Base-by-base conservation (phyloP, 2,113 vertebrate species). In the Meles meles region DNA sequence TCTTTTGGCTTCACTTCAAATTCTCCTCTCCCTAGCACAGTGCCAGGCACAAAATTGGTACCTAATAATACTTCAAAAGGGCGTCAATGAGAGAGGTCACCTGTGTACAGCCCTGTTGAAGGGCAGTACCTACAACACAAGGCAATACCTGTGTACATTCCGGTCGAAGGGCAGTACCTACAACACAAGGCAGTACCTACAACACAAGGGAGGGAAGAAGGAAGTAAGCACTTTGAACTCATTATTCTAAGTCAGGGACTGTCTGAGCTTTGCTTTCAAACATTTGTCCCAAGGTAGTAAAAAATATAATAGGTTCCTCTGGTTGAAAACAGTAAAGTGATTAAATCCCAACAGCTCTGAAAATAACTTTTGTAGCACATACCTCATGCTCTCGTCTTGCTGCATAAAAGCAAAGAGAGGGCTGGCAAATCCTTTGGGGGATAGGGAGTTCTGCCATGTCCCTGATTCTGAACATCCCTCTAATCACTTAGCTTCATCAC, bases 351-450 rank as follows among this genome's bases (percentile, higher is more conserved):
- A 96, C 92, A 97, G 92, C 92, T 95, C 96, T 80, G 87, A 89
- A 98, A 97, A 97, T 97, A 97, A 94, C 92, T 95, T 94, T 87
- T 69, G 69, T 47, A 89, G 77, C 90, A 95, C 93, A 92, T 96
- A 95, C 55, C 88, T 98, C 97, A 93, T 74, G 67, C 74, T 95
- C 82, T 92, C 67, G 80, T 92, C 96, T 97, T 94, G 79, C 34
- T 89, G 83, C 27, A 6, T 92, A 69, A 94, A 95, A 96, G 91
- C 85, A 93, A 61, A 90, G 63, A 10, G 55, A 71, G 42, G 76
- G 63, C 92, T 79, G 72, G 77, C 82, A 83, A 86, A 74, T 47
- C 85, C 34, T 15, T 52, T 27, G 23, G 42, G 74, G 34, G 39
- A 27, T 23, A 55, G 81, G 77, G n/a, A 47, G 65, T 27, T 25